phyloP scores from a whole-genome alignment of 2,888 invertebrate genomes.

The Xestoiulus laeticollis region DNA sequence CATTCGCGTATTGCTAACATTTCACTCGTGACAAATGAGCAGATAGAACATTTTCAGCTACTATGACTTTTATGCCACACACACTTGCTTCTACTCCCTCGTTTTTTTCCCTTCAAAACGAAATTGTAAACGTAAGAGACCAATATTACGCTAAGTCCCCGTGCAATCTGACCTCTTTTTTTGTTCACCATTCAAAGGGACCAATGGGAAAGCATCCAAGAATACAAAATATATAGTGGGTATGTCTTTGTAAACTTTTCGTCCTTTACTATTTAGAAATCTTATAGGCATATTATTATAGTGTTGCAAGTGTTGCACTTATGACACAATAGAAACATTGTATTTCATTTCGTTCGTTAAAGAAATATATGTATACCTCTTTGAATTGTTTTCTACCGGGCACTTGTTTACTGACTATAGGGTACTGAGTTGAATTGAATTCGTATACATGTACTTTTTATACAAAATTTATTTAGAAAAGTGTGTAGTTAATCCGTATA shows the following conservation, averaged over 20 bases:
- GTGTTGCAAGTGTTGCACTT: too few species aligned
- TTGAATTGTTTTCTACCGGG: too few species aligned
- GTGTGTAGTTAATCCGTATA: too few species aligned
- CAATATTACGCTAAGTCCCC: not conserved
- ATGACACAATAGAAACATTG: too few species aligned
- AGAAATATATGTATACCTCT: too few species aligned
- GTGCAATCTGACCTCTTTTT: not conserved
- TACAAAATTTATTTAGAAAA: too few species aligned
- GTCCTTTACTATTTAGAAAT: not conserved
- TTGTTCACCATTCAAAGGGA: not conserved
- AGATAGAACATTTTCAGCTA: conserved; percentile 7
- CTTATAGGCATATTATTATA: too few species aligned
- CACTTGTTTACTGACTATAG: too few species aligned
- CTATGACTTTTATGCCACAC: not conserved
- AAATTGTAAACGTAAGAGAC: conserved; percentile 11
- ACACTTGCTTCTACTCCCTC: not conserved
- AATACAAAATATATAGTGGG: not conserved
- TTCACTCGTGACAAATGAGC: conserved; percentile 34
- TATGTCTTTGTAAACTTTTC: not conserved
- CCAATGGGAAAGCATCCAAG: not conserved
- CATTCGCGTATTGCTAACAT: not conserved
- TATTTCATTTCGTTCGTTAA: too few species aligned
- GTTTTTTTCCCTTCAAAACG: conserved; percentile 17
- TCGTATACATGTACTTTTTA: too few species aligned
- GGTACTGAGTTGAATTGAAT: too few species aligned